These are phyloP conservation scores for Caloenas nicobarica DNA, from an alignment of 2,113 vertebrate species.

Conservation along the genomic window DNA sequence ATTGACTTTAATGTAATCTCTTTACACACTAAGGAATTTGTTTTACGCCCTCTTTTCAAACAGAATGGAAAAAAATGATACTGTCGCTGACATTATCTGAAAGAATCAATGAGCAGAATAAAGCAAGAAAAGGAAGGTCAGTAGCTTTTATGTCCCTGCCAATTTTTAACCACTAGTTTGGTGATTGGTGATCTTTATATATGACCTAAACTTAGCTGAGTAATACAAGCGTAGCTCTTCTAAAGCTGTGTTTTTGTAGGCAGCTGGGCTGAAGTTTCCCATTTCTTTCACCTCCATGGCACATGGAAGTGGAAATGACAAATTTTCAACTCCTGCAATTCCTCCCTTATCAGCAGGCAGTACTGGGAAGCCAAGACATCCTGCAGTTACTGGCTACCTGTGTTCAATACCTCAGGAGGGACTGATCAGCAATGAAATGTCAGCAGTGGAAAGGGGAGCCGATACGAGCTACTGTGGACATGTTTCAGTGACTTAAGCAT, in stretches of 20 bases:
- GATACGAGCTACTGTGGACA: neutral
- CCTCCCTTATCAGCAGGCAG: neutral
- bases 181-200: neutral
- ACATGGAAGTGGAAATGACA: neutral
- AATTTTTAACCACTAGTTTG: neutral
- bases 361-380: neutral
- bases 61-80: neutral
- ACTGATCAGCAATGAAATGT: neutral
- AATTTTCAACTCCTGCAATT: neutral
- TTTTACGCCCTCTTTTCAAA: constrained; percentile 20
- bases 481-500: neutral
- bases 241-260: neutral
- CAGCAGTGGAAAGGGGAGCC: neutral
- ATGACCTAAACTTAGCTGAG: neutral
- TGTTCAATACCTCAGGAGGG: neutral
- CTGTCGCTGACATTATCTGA: neutral
- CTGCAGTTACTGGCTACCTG: neutral
- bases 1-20: constrained; percentile 7
- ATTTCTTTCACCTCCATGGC: neutral
- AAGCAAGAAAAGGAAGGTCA: neutral
- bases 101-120: neutral
- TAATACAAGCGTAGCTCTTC: neutral
- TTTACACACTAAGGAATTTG: neutral
- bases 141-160: neutral
- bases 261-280: neutral